Percentiles rank a stretch among this genome's conserved stretches.
phyloP scores from a whole-genome alignment of 2,888 invertebrate genomes.

The Corbicula japonica region DNA sequence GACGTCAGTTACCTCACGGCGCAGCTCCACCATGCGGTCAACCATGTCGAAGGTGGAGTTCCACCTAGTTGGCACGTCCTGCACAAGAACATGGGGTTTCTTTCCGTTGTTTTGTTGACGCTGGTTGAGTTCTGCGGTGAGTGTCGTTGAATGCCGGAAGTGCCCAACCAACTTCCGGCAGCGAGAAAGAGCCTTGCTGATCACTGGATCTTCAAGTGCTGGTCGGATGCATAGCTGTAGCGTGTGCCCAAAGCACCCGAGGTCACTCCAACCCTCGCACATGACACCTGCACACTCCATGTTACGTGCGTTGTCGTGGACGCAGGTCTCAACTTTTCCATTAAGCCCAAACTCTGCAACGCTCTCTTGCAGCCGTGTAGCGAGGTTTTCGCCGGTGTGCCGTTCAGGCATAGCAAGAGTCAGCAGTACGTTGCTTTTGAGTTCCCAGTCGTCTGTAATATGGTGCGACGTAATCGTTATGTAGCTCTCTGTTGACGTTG shows the following conservation, averaged over 20 bases:
- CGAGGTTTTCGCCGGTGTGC: constrained; percentile 2
- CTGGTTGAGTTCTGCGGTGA: neutral
- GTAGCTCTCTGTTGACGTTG: no score
- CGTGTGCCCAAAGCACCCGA: constrained; percentile 19
- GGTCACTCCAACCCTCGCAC: constrained; percentile 15
- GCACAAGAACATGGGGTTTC: neutral
- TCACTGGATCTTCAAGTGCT: constrained; percentile 5
- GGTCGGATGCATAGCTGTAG: constrained; percentile 24
- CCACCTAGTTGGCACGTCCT: neutral
- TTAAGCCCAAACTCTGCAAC: constrained; percentile 17
- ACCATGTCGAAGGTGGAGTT: neutral
- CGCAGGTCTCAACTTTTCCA: constrained; percentile 13
- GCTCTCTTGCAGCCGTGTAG: no score
- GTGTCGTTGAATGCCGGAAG: constrained; percentile 9
- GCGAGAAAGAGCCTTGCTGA: neutral
- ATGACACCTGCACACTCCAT: neutral
- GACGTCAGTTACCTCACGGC: constrained; percentile 4
- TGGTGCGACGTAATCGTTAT: no score
- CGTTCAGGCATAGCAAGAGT: neutral
- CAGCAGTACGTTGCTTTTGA: neutral
- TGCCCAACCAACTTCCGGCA: constrained; percentile 21
- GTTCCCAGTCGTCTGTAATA: no score
- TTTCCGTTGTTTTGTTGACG: neutral
- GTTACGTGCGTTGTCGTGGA: constrained; percentile 24
- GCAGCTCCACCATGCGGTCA: neutral